phyloP scores from a whole-genome alignment of 2,888 invertebrate genomes.

The Drosophila ezoana region DNA sequence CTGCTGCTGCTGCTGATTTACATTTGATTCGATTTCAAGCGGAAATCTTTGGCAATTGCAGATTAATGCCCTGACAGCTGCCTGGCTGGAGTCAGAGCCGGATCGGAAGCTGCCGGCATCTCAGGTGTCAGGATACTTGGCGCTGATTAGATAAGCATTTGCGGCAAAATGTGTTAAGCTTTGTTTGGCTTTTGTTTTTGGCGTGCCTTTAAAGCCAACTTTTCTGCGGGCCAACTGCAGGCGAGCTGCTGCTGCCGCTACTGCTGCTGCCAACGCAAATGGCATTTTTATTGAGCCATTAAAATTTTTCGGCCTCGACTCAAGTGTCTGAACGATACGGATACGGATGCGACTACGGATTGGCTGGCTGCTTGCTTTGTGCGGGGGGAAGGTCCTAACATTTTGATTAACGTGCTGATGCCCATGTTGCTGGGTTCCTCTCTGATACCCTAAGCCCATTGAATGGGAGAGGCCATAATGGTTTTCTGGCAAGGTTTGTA shows the following conservation, averaged over 20 bases:
- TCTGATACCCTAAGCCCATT: constrained; percentile 1
- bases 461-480: not conserved
- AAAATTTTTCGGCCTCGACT: constrained; percentile 78
- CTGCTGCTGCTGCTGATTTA: constrained; percentile 59
- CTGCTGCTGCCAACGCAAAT: constrained; percentile 76
- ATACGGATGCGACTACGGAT: constrained; percentile 27
- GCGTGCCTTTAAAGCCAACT: constrained; percentile 66
- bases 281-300: constrained; percentile 85
- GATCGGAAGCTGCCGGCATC: constrained; percentile 51
- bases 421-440: constrained; percentile 48
- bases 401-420: constrained; percentile 83
- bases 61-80: constrained; percentile 83
- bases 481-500: not conserved
- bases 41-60: constrained; percentile 84
- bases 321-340: constrained; percentile 60
- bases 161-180: constrained; percentile 77
- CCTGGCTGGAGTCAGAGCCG: constrained; percentile 30
- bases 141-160: constrained; percentile 84
- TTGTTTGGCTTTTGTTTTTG: constrained; percentile 77
- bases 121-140: constrained; percentile 84
- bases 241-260: not conserved
- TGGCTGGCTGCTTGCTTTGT: not conserved
- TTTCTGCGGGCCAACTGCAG: constrained; percentile 62
- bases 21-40: constrained; percentile 78
- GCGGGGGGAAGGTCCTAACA: constrained; percentile 53